These are phyloP conservation scores for Podiceps cristatus DNA, from an alignment of 2,113 vertebrate species.

Conservation along the genomic window DNA sequence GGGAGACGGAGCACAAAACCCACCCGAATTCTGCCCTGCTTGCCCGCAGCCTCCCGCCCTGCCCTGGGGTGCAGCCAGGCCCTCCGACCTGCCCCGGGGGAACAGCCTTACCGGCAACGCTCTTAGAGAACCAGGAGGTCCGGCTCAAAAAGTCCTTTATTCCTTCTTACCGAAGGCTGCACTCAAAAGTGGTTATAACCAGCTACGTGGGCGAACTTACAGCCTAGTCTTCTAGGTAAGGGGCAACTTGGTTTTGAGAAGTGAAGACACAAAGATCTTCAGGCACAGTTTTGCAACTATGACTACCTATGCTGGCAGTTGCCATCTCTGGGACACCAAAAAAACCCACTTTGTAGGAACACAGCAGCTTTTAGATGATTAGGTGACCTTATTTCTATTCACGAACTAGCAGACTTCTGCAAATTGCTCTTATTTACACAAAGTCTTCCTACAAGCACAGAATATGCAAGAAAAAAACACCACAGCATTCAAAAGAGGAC, in stretches of 20 bases:
- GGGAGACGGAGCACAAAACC: rapidly evolving
- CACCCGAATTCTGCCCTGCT: neutral
- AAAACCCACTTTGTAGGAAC: neutral
- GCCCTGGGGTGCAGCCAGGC: rapidly evolving
- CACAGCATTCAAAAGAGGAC: neutral
- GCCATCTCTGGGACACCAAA: neutral
- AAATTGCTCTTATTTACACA: neutral
- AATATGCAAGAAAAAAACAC: rapidly evolving
- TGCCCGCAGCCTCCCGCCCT: neutral
- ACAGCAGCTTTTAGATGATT: neutral
- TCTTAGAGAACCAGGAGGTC: neutral
- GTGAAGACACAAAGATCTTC: neutral
- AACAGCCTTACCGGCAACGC: neutral
- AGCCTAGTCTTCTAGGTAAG: no score
- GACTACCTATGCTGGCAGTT: neutral
- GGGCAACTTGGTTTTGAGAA: neutral
- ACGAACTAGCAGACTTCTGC: neutral
- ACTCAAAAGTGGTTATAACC: neutral
- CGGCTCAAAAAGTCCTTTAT: neutral
- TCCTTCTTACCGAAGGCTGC: neutral
- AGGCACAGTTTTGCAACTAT: neutral
- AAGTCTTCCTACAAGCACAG: neutral
- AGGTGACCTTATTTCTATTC: neutral
- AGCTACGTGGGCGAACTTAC: no score
- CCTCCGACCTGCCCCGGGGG: neutral